These are phyloP conservation scores for Martes flavigula DNA, from an alignment of 2,797 vertebrate genomes.

Conservation along the genomic window DNA sequence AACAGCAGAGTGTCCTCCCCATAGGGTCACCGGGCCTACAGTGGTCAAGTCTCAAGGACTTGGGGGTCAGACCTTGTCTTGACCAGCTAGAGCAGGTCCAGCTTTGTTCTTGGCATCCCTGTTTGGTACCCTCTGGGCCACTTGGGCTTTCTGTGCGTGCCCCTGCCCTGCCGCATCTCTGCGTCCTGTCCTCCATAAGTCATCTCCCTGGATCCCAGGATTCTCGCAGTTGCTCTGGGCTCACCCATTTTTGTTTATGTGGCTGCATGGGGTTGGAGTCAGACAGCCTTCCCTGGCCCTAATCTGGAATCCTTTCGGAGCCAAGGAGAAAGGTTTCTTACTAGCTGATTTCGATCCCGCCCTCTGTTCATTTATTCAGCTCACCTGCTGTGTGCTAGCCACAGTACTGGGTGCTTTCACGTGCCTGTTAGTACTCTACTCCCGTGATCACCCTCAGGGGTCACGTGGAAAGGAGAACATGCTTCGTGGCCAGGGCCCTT, in stretches of 20 bases:
- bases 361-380: not conserved
- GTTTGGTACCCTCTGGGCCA: not conserved
- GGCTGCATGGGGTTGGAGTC: fast-evolving
- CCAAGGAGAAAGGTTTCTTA: not conserved
- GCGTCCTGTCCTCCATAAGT: fast-evolving
- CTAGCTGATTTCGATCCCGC: too few relatives aligned
- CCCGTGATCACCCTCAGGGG: not conserved
- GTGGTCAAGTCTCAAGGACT: not conserved
- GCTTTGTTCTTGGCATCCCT: not conserved
- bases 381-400: not conserved
- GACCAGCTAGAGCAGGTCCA: not conserved
- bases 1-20: not conserved
- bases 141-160: not conserved
- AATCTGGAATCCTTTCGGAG: not conserved
- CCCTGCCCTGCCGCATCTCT: not conserved
- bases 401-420: fast-evolving
- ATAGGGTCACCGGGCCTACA: fast-evolving
- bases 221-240: not conserved
- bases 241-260: not conserved
- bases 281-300: not conserved
- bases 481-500: too few relatives aligned
- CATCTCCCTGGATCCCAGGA: not conserved
- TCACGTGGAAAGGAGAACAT: not conserved
- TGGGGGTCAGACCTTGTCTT: not conserved
- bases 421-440: not conserved